Percentiles rank a stretch among this genome's conserved stretches.
These are phyloP conservation scores for Lipophrys pholis DNA, from an alignment of 2,113 vertebrate genomes.

Conservation along the genomic window DNA sequence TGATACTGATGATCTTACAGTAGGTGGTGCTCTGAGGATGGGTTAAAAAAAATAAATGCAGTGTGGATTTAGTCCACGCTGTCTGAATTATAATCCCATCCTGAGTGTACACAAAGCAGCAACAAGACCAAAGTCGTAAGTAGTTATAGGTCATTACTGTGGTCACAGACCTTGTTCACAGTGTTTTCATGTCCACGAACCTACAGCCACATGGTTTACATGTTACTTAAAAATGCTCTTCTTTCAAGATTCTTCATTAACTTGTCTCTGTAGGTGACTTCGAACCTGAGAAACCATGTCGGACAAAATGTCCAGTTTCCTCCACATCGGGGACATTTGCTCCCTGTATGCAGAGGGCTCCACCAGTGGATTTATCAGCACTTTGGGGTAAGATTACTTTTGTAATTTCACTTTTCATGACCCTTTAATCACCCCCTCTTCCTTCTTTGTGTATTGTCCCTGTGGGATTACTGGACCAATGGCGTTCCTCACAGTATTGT, in stretches of 20 bases:
- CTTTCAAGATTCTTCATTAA: too few relatives aligned
- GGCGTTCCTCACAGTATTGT: background rate
- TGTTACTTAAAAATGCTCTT: too few relatives aligned
- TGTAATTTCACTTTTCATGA: background rate
- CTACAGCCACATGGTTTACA: too few relatives aligned
- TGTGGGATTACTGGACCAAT: background rate
- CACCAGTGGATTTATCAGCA: conserved; percentile 99
- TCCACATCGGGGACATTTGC: conserved; percentile 98
- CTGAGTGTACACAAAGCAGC: background rate
- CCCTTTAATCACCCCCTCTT: too few relatives aligned
- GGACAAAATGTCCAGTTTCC: conserved; percentile 99
- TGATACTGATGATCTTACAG: conserved; percentile 2
- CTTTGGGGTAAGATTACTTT: conserved; percentile 91
- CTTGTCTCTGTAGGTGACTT: conserved; percentile 74
- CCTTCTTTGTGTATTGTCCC: background rate
- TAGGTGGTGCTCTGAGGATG: conserved; percentile 19
- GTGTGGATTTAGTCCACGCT: background rate
- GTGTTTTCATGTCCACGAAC: too few relatives aligned
- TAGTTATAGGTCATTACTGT: too few relatives aligned
- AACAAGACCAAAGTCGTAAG: background rate
- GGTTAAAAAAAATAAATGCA: background rate
- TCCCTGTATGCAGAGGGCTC: conserved; percentile 98
- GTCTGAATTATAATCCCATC: too few relatives aligned
- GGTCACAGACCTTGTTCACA: too few relatives aligned
- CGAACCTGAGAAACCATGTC: conserved; percentile 88